Conservation (phyloP, 2,888 invertebrate species). For the Cephus pulcher region DNA sequence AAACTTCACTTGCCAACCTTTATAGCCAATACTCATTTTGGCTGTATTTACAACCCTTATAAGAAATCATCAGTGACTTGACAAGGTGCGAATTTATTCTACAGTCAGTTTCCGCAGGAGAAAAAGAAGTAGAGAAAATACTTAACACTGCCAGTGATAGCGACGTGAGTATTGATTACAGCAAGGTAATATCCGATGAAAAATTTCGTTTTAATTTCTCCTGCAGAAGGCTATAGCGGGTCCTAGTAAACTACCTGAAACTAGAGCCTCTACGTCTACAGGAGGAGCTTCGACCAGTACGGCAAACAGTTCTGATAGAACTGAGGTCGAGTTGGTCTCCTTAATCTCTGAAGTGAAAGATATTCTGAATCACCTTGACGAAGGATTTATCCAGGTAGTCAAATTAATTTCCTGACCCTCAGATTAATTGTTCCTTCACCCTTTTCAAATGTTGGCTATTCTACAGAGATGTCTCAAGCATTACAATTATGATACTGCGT, state of each 20-base stretch:
- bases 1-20: neutral
- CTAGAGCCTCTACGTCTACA: slow-evolving; percentile 13
- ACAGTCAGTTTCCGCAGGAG: slow-evolving; percentile 68
- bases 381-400: slow-evolving; percentile 73
- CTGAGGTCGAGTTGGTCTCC: slow-evolving; percentile 53
- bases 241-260: slow-evolving; percentile 27
- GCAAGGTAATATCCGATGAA: neutral
- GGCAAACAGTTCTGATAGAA: slow-evolving; percentile 18
- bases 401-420: neutral
- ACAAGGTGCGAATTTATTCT: slow-evolving; percentile 71
- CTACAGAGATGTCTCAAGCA: slow-evolving; percentile 80
- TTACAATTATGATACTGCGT: slow-evolving; percentile 80
- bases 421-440: neutral
- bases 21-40: neutral
- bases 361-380: slow-evolving; percentile 84
- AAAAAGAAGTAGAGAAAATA: slow-evolving; percentile 58
- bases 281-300: neutral
- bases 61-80: slow-evolving; percentile 65
- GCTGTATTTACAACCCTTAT: slow-evolving; percentile 32
- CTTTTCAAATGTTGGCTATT: slow-evolving; percentile 50
- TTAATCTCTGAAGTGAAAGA: slow-evolving; percentile 78
- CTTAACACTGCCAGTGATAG: slow-evolving; percentile 3
- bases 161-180: neutral
- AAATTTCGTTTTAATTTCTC: slow-evolving; percentile 27
- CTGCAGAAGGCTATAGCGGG: slow-evolving; percentile 36